phyloP scores from a whole-genome alignment of 1,140 invertebrate species.

The Melanaphis sacchari region DNA sequence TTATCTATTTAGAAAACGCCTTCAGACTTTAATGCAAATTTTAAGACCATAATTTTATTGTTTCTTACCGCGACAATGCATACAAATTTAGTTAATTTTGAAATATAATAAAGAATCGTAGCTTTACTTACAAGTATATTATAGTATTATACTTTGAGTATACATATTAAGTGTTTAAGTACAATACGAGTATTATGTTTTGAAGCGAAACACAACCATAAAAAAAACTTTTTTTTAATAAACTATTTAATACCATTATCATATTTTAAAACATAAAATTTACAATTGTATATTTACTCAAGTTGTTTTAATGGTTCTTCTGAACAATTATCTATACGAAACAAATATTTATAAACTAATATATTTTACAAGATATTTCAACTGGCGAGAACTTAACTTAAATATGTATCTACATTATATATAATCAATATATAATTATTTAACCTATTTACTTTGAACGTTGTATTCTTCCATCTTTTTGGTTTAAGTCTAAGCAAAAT shows the following conservation, averaged over 20 bases:
- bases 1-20: not conserved
- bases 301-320: not conserved
- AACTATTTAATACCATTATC: not conserved
- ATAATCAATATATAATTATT: not conserved
- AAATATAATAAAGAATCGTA: not conserved
- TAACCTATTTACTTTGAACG: not conserved
- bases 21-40: not conserved
- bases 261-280: not conserved
- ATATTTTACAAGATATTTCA: not conserved
- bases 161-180: conserved; percentile 2
- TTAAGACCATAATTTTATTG: conserved; percentile 16
- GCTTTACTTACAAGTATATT: not conserved
- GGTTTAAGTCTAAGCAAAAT: not conserved
- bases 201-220: not conserved
- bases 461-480: not conserved
- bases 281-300: not conserved
- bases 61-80: not conserved
- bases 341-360: not conserved
- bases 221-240: not conserved
- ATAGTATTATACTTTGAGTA: not conserved
- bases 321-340: not conserved
- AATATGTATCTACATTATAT: not conserved
- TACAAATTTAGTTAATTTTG: not conserved
- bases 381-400: not conserved
- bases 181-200: conserved; percentile 9